Evolutionary conservation across 2,113 vertebrate species (phyloP).

Genomic region (Aptenodytes patagonicus): DNA sequence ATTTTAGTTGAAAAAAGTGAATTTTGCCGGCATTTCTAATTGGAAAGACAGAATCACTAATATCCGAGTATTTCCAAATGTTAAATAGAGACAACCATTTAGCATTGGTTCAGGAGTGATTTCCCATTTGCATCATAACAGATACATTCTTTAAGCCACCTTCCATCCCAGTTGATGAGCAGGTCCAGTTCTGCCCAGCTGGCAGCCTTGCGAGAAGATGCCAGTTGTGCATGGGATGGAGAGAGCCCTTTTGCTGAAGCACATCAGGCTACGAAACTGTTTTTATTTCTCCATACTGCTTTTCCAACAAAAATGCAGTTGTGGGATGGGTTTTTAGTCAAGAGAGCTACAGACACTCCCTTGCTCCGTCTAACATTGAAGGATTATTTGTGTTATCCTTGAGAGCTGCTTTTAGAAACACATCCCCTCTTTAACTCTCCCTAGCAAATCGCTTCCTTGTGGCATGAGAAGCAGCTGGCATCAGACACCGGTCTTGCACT

Average conservation of each 20-base stretch:
- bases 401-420: background rate
- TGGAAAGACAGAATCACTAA: background rate
- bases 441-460: background rate
- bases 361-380: background rate
- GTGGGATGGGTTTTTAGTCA: background rate
- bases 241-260: background rate
- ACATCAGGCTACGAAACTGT: background rate
- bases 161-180: background rate
- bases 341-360: background rate
- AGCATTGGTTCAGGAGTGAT: background rate
- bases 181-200: background rate
- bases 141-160: background rate
- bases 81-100: background rate
- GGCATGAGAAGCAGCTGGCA: background rate
- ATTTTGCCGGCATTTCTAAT: background rate
- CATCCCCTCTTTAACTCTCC: background rate
- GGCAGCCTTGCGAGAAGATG: background rate
- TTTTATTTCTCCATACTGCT: background rate
- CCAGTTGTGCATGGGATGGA: fast-evolving
- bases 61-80: background rate
- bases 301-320: background rate
- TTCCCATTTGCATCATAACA: background rate
- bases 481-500: background rate
- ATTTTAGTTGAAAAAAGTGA: background rate
- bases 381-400: background rate